A percentile compares a stretch with the other conserved stretches of the same genome.
Conservation (phyloP, 1,140 invertebrate species). For the Nasonia giraulti region DNA sequence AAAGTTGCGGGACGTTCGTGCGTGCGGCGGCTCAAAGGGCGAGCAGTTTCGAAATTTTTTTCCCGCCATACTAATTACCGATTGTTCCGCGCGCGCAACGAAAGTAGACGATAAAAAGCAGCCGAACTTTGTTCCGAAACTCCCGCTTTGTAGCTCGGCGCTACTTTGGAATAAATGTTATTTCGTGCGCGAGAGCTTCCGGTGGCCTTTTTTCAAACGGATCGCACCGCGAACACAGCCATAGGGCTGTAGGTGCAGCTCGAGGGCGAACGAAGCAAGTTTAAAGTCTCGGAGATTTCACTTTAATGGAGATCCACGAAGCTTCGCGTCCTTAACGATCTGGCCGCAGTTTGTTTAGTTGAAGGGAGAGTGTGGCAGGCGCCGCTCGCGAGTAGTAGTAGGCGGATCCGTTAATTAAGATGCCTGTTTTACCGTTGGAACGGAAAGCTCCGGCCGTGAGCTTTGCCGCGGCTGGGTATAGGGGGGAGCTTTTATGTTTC, state of each 20-base stretch:
- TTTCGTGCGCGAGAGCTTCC: constrained; percentile 23
- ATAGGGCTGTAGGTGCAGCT: too few species aligned
- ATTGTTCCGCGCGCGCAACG: neutral
- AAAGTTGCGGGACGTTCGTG: too few species aligned
- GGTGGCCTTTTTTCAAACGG: neutral
- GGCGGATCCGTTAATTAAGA: constrained; percentile 59
- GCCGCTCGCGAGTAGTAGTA: neutral
- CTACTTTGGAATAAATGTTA: constrained; percentile 17
- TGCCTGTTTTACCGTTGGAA: constrained; percentile 57
- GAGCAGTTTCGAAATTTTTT: neutral
- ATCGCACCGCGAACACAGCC: neutral
- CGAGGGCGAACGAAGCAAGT: neutral
- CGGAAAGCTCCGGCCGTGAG: constrained; percentile 28
- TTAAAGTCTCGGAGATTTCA: constrained; percentile 40
- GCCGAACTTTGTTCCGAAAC: constrained; percentile 28
- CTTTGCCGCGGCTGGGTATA: neutral
- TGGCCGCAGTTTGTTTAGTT: neutral
- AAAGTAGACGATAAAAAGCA: constrained; percentile 18
- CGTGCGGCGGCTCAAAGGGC: too few species aligned
- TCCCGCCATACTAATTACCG: neutral
- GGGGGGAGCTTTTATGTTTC: constrained; percentile 40
- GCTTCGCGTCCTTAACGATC: constrained; percentile 41
- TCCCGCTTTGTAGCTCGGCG: neutral
- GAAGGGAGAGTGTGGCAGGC: neutral
- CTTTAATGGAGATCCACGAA: constrained; percentile 38